Conservation (phyloP, 64 coral and sea anemone genomes). For the Stichodactyla helianthus region DNA sequence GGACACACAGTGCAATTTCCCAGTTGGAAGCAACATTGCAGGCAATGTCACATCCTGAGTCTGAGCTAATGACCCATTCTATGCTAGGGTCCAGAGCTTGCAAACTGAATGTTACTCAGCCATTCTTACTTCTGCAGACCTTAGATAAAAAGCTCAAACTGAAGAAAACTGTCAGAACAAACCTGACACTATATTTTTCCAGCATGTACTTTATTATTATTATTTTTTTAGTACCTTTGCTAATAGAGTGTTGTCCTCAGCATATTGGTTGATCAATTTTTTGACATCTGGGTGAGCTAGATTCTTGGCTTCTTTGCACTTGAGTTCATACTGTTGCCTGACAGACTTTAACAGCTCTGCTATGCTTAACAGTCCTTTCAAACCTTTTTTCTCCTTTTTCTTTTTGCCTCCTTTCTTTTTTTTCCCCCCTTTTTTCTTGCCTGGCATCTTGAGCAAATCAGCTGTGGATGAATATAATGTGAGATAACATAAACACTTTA, state of each 20-base stretch:
- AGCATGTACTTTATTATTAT: not conserved
- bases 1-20: too few relatives aligned
- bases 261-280: slow-evolving; percentile 77
- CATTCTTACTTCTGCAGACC: too few relatives aligned
- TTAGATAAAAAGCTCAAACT: too few relatives aligned
- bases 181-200: not conserved
- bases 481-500: not conserved
- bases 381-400: slow-evolving; percentile 79
- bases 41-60: too few relatives aligned
- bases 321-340: slow-evolving; percentile 73
- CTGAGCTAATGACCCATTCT: too few relatives aligned
- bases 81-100: too few relatives aligned
- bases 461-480: not conserved
- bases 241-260: slow-evolving; percentile 63
- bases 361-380: slow-evolving; percentile 82
- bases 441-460: slow-evolving; percentile 28
- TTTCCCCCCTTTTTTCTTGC: slow-evolving; percentile 56
- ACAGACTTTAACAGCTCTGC: slow-evolving; percentile 74
- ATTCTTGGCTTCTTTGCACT: slow-evolving; percentile 88
- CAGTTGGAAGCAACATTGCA: too few relatives aligned
- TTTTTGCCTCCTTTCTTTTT: slow-evolving; percentile 64
- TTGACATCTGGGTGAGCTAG: slow-evolving; percentile 75
- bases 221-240: slow-evolving; percentile 60
- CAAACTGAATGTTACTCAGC: too few relatives aligned
- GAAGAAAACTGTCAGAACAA: not conserved